Evolutionary conservation across 2,797 vertebrate genomes (phyloP).

Genomic region (Neostethus bicornis): DNA sequence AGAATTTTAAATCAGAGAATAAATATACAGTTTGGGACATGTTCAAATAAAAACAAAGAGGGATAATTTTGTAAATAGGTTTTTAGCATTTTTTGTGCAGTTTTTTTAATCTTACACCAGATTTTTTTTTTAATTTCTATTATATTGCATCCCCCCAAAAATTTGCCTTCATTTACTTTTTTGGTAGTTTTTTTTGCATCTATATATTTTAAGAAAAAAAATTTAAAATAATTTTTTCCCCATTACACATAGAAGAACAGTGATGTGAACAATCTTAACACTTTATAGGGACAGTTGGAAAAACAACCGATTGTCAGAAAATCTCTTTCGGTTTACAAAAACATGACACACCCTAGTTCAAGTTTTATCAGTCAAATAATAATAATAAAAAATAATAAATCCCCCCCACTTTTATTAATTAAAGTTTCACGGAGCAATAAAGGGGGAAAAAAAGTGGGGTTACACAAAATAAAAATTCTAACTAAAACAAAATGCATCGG

Average conservation of each 20-base stretch:
- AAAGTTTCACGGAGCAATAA: slow-evolving; percentile 59
- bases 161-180: neutral
- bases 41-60: neutral
- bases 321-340: slow-evolving; percentile 24
- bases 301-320: slow-evolving; percentile 58
- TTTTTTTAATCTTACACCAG: no score
- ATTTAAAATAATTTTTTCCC: neutral
- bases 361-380: slow-evolving; percentile 67
- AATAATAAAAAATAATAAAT: slow-evolving; percentile 27
- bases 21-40: neutral
- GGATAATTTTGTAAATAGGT: neutral
- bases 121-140: neutral
- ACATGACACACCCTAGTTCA: slow-evolving; percentile 45
- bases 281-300: slow-evolving; percentile 1
- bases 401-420: slow-evolving; percentile 71
- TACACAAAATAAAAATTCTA: slow-evolving; percentile 50
- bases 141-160: neutral
- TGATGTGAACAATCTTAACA: neutral
- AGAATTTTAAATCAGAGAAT: neutral
- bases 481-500: slow-evolving; percentile 51
- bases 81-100: no score
- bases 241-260: neutral
- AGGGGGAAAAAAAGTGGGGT: slow-evolving; percentile 34
- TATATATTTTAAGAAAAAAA: no score
- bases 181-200: neutral